phyloP scores from a whole-genome alignment of 2,888 invertebrate species.

The Teinopalpus imperialis region DNA sequence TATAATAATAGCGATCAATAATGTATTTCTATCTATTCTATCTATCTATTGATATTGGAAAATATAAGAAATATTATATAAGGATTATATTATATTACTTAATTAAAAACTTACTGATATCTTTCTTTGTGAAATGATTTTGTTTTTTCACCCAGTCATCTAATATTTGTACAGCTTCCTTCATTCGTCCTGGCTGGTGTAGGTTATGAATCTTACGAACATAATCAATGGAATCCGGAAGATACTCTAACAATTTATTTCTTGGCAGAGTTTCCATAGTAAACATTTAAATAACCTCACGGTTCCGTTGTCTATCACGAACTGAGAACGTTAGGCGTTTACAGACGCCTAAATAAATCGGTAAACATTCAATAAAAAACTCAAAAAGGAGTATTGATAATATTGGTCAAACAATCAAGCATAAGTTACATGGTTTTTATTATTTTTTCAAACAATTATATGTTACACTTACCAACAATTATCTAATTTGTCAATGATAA shows the following conservation, averaged over 20 bases:
- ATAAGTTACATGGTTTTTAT: no score
- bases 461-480: no score
- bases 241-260: conserved; percentile 32
- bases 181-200: conserved; percentile 38
- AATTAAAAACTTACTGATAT: conserved; percentile 40
- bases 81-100: no score
- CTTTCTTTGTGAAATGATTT: conserved; percentile 41
- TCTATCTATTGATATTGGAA: no score
- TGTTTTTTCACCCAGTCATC: conserved; percentile 49
- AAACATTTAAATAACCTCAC: background rate
- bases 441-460: no score
- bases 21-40: no score
- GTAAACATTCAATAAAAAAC: no score
- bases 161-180: conserved; percentile 42
- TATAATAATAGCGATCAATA: no score
- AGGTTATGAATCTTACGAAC: conserved; percentile 40
- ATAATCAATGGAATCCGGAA: conserved; percentile 33
- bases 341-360: background rate
- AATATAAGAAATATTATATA: background rate
- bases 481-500: no score
- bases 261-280: conserved; percentile 36
- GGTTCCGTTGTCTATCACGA: background rate
- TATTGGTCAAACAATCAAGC: no score
- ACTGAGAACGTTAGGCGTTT: background rate
- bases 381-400: no score